A percentile compares a stretch with the other conserved stretches of the same genome.
phyloP scores from a whole-genome alignment of 2,113 vertebrate species.

The Proterorhinus semilunaris region DNA sequence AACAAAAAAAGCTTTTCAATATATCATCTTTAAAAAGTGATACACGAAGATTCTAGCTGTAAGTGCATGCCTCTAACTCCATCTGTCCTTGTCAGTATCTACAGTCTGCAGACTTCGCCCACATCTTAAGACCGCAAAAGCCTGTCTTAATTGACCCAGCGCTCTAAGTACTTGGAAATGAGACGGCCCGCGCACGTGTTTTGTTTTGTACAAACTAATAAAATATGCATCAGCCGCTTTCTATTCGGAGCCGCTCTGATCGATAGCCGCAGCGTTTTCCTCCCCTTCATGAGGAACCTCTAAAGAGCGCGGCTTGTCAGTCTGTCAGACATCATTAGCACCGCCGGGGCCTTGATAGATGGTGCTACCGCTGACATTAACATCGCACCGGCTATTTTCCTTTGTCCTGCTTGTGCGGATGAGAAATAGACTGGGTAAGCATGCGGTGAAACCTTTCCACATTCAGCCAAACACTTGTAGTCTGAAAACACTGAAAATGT shows the following conservation, averaged over 20 bases:
- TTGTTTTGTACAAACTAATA: constrained; percentile 65
- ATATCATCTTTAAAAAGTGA: too few species aligned
- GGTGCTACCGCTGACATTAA: constrained; percentile 58
- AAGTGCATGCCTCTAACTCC: too few species aligned
- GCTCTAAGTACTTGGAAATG: constrained; percentile 50
- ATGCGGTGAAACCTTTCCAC: constrained; percentile 12
- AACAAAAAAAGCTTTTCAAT: too few species aligned
- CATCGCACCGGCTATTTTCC: constrained; percentile 45
- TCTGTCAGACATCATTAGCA: constrained; percentile 74
- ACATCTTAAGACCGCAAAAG: constrained; percentile 20
- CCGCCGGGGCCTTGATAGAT: constrained; percentile 49
- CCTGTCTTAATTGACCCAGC: constrained; percentile 40
- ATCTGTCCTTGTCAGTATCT: constrained; percentile 18
- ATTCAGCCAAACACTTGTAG: constrained; percentile 12
- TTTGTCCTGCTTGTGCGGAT: constrained; percentile 30
- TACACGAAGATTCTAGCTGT: too few species aligned
- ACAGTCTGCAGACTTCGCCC: neutral
- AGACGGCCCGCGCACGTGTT: constrained; percentile 58
- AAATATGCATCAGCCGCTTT: constrained; percentile 69
- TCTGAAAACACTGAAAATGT: neutral
- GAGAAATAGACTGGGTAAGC: constrained; percentile 34
- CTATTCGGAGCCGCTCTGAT: constrained; percentile 69
- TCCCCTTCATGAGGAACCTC: constrained; percentile 63
- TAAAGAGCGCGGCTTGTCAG: constrained; percentile 63
- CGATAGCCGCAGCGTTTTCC: constrained; percentile 55